Evolutionary conservation across 35 echinoderm and acorn worm genomes (phyloP), one percentile per base, ranked within the genome.

Genomic region (Lytechinus pictus): DNA sequence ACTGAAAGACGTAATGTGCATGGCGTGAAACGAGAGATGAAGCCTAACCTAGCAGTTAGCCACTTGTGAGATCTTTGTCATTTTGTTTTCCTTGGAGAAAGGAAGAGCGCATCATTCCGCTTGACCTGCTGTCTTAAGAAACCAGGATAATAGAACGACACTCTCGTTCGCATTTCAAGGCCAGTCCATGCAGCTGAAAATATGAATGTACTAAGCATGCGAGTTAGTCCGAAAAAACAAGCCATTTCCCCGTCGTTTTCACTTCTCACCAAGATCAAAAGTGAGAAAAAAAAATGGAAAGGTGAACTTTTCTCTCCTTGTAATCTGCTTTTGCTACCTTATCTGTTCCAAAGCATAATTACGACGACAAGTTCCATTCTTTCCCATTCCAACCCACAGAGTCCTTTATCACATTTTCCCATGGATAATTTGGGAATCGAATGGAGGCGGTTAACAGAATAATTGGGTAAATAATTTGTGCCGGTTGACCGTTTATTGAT

Each of bases 21-120:
- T 79, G 66, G 66, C 66, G 66, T 79, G 66, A 79, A 71, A 79
- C 66, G 66, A 79, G 66, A 79, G 66, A 79, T 24, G 66, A 79
- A 79, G 16, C 6, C 19, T 24, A 79, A 24, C 66, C 3, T 79
- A 79, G 66, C 33, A 79, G 16, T 5, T 16, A 79, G 19, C 66
- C 66, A 79, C n/a, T 79, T 79, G 66, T 79, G 66, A 24, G 66
- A n/a, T 79, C 66, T 79, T 90, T 10, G 52, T 90, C 29, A 90
- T 90, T 44, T 90, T 44, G 88, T 90, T 90, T 54, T 90, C 66
- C 66, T 44, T 27, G 8, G 27, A 90, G 29, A 90, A 44, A 90
- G 88, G 88, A 90, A 90, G 88, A 54, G 88, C 52, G 88, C n/a
- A 90, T 90, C 52, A 90, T 90, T 54, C 88, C 88, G 88, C 88